These are phyloP conservation scores for Neocloeon triangulifer DNA, from an alignment of 1,140 invertebrate genomes.

Conservation along the genomic window DNA sequence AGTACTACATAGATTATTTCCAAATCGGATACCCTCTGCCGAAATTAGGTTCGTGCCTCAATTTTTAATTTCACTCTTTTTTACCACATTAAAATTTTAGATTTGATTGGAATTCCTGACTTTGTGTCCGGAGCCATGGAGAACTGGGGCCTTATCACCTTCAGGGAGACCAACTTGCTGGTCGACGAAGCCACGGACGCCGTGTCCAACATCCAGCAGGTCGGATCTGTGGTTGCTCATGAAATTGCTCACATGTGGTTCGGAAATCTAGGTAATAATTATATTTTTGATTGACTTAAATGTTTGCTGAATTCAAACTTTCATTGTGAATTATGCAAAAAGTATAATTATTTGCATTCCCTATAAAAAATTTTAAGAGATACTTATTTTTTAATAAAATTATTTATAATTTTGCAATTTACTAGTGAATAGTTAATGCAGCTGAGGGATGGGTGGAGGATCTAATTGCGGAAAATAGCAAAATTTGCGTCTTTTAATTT, in stretches of 20 bases:
- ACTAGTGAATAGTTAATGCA: too few relatives aligned
- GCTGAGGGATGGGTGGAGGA: too few relatives aligned
- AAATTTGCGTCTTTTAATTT: too few relatives aligned
- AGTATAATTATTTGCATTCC: not conserved
- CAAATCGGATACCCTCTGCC: conserved; percentile 14
- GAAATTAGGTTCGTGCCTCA: conserved; percentile 17
- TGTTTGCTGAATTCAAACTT: conserved; percentile 8
- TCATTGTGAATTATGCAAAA: conserved; percentile 8
- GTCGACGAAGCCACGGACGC: conserved; percentile 44
- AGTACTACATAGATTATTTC: conserved; percentile 77
- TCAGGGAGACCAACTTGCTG: conserved; percentile 32
- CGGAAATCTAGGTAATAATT: conserved; percentile 46
- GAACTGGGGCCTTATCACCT: conserved; percentile 76
- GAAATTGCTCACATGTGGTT: conserved; percentile 90
- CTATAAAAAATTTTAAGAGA: not conserved
- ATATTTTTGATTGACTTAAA: not conserved
- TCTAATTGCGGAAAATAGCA: too few relatives aligned
- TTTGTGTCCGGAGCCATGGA: conserved; percentile 91
- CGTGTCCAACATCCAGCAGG: conserved; percentile 44
- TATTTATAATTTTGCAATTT: too few relatives aligned
- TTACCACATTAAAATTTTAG: conserved; percentile 14
- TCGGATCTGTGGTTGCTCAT: conserved; percentile 65
- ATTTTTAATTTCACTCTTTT: conserved; percentile 4
- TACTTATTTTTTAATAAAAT: too few relatives aligned
- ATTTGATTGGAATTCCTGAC: conserved; percentile 84